phyloP scores from a whole-genome alignment of 2,797 vertebrate species.

The Momotus momota region DNA sequence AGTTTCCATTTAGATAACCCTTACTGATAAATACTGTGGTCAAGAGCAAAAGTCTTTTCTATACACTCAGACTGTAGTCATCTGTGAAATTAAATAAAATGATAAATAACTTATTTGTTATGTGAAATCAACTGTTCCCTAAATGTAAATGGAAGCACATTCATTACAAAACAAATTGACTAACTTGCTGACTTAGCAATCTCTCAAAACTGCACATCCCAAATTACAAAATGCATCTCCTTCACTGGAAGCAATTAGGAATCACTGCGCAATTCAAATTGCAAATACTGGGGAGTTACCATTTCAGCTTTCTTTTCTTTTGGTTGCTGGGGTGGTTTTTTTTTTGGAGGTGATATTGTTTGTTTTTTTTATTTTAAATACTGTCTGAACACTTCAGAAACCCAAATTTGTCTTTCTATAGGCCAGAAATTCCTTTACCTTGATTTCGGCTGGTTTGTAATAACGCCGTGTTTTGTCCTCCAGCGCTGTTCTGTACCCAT shows the following conservation, averaged over 20 bases:
- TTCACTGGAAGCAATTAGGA: background rate
- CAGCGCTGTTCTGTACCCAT: constrained; percentile 92
- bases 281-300: background rate
- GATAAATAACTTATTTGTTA: constrained; percentile 59
- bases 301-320: background rate
- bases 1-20: constrained; percentile 47
- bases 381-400: background rate
- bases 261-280: background rate
- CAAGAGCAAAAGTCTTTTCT: constrained; percentile 45
- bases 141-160: constrained; percentile 48
- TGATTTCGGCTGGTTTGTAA: constrained; percentile 97
- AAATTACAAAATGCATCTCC: background rate
- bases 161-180: constrained; percentile 47
- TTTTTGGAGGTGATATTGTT: no score
- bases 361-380: background rate
- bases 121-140: constrained; percentile 52
- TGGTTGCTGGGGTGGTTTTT: background rate
- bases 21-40: constrained; percentile 36
- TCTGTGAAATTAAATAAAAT: constrained; percentile 76
- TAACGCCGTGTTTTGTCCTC: constrained; percentile 91
- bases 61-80: constrained; percentile 57
- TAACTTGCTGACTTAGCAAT: constrained; percentile 4
- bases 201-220: background rate
- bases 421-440: constrained; percentile 79
- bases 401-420: background rate